Base-by-base conservation (phyloP, 2,797 vertebrate species). In the Synanceia verrucosa region DNA sequence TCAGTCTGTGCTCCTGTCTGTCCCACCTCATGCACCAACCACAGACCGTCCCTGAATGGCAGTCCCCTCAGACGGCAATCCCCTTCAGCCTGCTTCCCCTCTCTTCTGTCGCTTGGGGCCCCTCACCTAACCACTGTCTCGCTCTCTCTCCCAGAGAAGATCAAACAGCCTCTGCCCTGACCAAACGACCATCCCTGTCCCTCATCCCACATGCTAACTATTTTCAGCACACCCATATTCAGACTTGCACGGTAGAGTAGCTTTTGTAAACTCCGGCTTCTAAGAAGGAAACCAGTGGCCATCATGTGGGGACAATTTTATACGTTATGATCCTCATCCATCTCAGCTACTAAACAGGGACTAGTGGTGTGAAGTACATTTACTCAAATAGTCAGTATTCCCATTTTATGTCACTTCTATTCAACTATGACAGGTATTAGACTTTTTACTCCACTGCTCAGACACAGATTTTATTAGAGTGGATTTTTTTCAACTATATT, bases 71-170 rank as follows among this genome's bases (percentile, higher is more conserved):
- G 64, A 87, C 79, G 76, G 84, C 64, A 79, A 67, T 78, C 77
- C 75, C 73, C 73, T 65, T 78, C 76, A 64, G 70, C 85, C 75
- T 68, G 65, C 26, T 62, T 75, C 71, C 70, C 44, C 78, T 77
- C 75, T 80, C 37, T 73, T 81, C 64, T 73, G 65, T 82, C 67
- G 82, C 77, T 69, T 0, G 29, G 79, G 83, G 81, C 88, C 83
- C 82, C 83, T 86, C 79, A 88, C 88, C 78, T 84, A 74, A 91
- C 88, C 91, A 68, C 90, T 65, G 37, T 71, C 65, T 81, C 39
- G 72, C 70, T 80, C 57, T 73, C 80, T 75, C 63, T 81, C 65
- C 39, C 55, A 79, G 73, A 53, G 63, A 75, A 83, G 81, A 89
- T 88, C 81, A 91, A 87, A 89, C 73, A 52, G 55, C 63, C 24